These are phyloP conservation scores for Troilus luridus DNA, from an alignment of 2,888 invertebrate species.

Conservation along the genomic window DNA sequence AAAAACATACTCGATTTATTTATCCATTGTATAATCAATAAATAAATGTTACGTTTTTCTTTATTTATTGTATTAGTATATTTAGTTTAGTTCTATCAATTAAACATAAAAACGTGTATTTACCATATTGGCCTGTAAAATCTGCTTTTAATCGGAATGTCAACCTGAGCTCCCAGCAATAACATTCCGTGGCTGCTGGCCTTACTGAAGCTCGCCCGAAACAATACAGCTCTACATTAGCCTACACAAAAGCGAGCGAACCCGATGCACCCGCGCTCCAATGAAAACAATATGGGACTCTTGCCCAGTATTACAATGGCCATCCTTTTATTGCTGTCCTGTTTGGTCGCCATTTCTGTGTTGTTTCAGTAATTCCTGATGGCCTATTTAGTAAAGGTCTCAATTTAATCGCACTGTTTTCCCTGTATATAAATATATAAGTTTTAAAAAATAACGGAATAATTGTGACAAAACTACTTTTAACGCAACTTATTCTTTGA, in stretches of 20 bases:
- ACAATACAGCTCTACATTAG: constrained; percentile 12
- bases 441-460: too few species aligned
- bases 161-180: not conserved
- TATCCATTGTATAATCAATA: too few species aligned
- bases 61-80: too few species aligned
- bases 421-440: too few species aligned
- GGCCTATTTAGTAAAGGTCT: not conserved
- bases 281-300: not conserved
- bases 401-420: too few species aligned
- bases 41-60: too few species aligned
- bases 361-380: not conserved
- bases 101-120: not conserved
- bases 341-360: not conserved
- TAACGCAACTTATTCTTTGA: too few species aligned
- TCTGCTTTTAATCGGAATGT: not conserved
- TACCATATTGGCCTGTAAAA: not conserved
- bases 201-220: not conserved
- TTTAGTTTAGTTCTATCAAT: too few species aligned
- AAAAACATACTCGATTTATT: too few species aligned
- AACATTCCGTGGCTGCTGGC: not conserved
- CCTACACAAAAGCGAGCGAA: not conserved
- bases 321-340: constrained; percentile 13
- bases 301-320: not conserved
- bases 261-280: not conserved
- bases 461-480: too few species aligned